Evolutionary conservation across 2,888 invertebrate genomes (phyloP), one percentile per base, ranked within the genome.

Genomic region (Matsumyia berberina): DNA sequence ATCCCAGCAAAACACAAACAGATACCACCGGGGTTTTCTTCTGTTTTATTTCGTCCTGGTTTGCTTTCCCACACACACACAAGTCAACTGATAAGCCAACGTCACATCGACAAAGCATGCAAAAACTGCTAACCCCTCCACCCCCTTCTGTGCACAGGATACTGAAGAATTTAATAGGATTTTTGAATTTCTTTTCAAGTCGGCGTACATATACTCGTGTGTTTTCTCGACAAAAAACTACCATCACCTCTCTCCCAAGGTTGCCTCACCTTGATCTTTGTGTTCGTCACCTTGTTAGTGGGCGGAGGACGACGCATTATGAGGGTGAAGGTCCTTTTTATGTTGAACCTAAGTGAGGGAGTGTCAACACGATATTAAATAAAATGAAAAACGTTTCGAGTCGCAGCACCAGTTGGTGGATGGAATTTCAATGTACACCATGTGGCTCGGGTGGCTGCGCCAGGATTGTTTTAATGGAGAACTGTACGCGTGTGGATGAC

Each of bases 301-400:
- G 35, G 49, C 19, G 37, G 15, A 15, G 29, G 15, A 12, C 24
- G 24, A 15, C n/a, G 33, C 24, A 24, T 24, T 24, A 44, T 15
- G 9, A 17, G 49, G 46, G 9, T 57, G 57, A 70, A 85, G 74
- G 85, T 76, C 80, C 85, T 64, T 85, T 80, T 76, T 33, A 60
- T 72, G 77, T 70, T 62, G 24, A 72, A 49, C 58, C 74, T 57
- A 53, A 60, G 35, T 74, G 55, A 76, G 83, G 53, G 64, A 80
- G 80, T 76, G 85, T 85, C 85, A 80, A 76, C 85, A 80, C 74
- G 80, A 80, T 85, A 85, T 85, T 80, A 80, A 85, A 85, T 80
- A 85, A 85, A 83, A 85, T 70, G 80, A 49, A 85, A 85, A 85
- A 80, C 80, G 85, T 80, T 85, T 85, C 24, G 24, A 60, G 39